phyloP scores from a whole-genome alignment of 1,140 invertebrate genomes.

The Bombus breviceps region DNA sequence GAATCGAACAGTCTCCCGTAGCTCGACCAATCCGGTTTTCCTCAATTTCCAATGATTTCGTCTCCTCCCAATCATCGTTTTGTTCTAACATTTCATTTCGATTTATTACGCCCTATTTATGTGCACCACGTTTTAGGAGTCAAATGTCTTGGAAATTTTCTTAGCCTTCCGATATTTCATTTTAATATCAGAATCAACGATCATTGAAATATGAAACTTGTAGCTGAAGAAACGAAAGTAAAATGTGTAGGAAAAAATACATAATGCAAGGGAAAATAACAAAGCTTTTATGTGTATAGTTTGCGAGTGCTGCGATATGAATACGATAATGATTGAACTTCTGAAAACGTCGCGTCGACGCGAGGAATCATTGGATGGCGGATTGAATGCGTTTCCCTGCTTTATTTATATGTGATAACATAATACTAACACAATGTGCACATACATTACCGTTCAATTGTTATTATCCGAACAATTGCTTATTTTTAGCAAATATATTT shows the following conservation, averaged over 20 bases:
- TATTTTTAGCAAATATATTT: too few species aligned
- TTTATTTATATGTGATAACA: neutral
- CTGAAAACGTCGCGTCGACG: neutral
- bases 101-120: too few species aligned
- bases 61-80: neutral
- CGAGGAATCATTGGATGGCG: too few species aligned
- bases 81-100: neutral
- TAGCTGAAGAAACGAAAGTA: neutral
- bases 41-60: neutral
- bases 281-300: neutral
- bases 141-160: neutral
- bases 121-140: neutral
- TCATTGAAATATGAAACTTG: neutral
- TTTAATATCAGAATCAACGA: neutral
- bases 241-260: neutral
- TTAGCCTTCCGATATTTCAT: neutral
- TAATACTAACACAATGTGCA: neutral
- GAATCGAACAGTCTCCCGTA: neutral
- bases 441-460: neutral
- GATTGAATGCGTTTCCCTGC: neutral
- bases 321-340: neutral
- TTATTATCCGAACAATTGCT: neutral
- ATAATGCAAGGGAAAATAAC: neutral
- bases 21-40: too few species aligned
- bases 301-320: neutral